phyloP scores from a whole-genome alignment of 2,888 invertebrate genomes.

The Apantesis nais region DNA sequence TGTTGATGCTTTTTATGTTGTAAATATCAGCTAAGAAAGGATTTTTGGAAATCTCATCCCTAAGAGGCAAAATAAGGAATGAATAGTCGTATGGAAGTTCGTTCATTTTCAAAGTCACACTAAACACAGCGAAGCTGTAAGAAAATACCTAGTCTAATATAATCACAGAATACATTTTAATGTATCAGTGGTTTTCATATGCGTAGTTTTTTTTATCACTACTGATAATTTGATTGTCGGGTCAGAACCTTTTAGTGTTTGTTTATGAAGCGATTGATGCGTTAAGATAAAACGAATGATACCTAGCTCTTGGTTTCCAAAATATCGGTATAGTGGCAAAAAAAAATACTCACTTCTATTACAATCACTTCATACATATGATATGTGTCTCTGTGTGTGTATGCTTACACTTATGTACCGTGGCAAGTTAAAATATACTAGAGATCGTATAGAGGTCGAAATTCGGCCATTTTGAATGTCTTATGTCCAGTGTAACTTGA shows the following conservation, averaged over 20 bases:
- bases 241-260: background rate
- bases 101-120: too few species aligned
- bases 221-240: background rate
- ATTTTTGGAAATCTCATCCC: too few species aligned
- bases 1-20: too few species aligned
- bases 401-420: background rate
- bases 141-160: too few species aligned
- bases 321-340: background rate
- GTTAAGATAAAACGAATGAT: background rate
- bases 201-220: background rate
- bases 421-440: background rate
- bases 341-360: background rate
- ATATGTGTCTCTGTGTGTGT: background rate
- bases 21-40: too few species aligned
- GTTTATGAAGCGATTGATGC: background rate
- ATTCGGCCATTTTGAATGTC: too few species aligned
- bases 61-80: too few species aligned
- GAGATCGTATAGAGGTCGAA: too few species aligned
- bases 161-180: background rate
- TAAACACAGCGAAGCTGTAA: too few species aligned
- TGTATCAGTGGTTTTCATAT: background rate
- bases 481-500: too few species aligned
- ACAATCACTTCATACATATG: background rate
- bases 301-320: background rate
- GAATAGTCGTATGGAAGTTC: too few species aligned